phyloP scores from a whole-genome alignment of 2,888 invertebrate genomes.

The Arge pagana region DNA sequence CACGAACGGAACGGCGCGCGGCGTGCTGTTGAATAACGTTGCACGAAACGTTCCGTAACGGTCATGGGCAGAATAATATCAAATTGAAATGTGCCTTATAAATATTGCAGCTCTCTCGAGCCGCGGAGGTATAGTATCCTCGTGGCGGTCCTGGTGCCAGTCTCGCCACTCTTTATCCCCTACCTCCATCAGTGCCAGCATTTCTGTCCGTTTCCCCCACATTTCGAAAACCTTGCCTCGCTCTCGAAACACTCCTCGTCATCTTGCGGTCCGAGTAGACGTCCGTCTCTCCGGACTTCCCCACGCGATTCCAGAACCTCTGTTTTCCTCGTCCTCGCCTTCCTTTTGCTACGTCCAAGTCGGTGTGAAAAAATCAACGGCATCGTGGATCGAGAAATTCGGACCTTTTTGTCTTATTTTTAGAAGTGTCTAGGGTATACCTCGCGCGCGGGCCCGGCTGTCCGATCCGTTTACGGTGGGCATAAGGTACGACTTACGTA shows the following conservation, averaged over 20 bases:
- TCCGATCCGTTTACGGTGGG: no score
- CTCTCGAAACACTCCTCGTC: no score
- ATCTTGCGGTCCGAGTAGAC: constrained; percentile 9
- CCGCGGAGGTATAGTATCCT: constrained; percentile 19
- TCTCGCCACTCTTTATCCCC: background rate
- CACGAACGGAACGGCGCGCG: constrained; percentile 23
- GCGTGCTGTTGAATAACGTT: no score
- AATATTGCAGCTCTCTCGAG: constrained; percentile 42
- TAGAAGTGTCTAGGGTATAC: no score
- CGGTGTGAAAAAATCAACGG: no score
- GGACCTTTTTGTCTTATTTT: no score
- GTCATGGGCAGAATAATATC: constrained; percentile 40
- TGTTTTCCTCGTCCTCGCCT: no score
- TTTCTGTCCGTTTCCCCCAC: background rate
- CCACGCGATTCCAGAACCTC: background rate
- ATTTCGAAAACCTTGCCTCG: no score
- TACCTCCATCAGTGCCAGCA: background rate
- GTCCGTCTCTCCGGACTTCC: constrained; percentile 4
- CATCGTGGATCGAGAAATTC: no score
- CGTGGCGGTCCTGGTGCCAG: constrained; percentile 42
- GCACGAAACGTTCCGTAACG: constrained; percentile 33
- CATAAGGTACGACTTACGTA: no score
- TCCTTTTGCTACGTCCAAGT: no score
- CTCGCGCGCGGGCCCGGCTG: no score
- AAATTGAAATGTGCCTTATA: constrained; percentile 46